Conservation (phyloP, 2,888 invertebrate species). For the Mechanitis messenoides region DNA sequence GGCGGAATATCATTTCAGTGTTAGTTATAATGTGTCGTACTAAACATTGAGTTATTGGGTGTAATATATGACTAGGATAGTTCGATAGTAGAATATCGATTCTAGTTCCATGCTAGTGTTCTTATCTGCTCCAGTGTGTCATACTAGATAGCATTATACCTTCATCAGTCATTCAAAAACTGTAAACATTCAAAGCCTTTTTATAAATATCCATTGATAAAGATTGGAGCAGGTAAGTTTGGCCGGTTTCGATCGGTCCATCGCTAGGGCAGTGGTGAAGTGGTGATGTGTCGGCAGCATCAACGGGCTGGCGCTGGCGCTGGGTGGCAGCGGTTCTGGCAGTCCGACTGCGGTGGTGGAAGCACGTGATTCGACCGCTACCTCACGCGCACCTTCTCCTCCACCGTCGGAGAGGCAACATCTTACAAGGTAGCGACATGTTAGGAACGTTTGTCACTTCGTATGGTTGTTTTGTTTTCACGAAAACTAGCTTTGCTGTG, state of each 20-base stretch:
- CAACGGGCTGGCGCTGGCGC: conserved; percentile 76
- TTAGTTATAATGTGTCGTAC: conserved; percentile 38
- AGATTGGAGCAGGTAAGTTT: conserved; percentile 64
- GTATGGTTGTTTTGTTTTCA: conserved; percentile 51
- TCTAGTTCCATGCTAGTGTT: conserved; percentile 47
- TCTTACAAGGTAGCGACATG: conserved; percentile 70
- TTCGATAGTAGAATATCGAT: conserved; percentile 41
- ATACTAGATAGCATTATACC: conserved; percentile 10
- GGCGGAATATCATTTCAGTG: conserved; percentile 53
- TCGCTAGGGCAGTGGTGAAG: conserved; percentile 72
- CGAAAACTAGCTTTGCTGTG: conserved; percentile 42
- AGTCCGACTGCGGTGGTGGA: conserved; percentile 55
- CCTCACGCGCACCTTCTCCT: conserved; percentile 67
- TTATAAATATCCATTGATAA: background rate
- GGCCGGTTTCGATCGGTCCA: conserved; percentile 35
- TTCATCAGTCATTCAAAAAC: too few relatives aligned
- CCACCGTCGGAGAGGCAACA: conserved; percentile 68
- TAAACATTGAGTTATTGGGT: conserved; percentile 34
- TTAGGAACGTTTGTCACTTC: conserved; percentile 51
- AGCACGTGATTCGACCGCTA: conserved; percentile 58
- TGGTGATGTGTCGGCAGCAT: conserved; percentile 76
- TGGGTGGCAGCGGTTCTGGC: conserved; percentile 69
- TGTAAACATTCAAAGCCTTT: too few relatives aligned
- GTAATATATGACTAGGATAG: conserved; percentile 37
- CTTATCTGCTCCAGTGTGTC: conserved; percentile 63